Percentiles rank a stretch among this genome's conserved stretches.
phyloP scores from a whole-genome alignment of 1,140 invertebrate species.

The Hirudo medicinalis region DNA sequence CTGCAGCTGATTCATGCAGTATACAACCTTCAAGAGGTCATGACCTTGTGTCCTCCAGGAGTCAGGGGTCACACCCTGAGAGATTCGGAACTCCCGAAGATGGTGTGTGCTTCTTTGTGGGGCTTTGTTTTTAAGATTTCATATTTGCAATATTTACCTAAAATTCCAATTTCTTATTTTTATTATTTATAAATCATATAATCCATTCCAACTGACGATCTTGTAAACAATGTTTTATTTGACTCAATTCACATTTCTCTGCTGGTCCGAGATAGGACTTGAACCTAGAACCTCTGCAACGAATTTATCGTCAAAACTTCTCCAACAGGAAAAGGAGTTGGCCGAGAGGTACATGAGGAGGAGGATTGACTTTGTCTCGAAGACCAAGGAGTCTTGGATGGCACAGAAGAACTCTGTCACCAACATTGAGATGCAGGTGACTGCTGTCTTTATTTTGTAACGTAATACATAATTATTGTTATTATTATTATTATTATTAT shows the following conservation, averaged over 20 bases:
- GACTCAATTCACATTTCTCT: too few species aligned
- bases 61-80: slow-evolving; percentile 45
- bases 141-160: too few species aligned
- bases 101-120: slow-evolving; percentile 27
- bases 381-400: slow-evolving; percentile 27
- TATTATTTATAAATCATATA: too few species aligned
- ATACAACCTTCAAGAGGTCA: slow-evolving; percentile 51
- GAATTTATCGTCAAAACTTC: neutral
- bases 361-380: slow-evolving; percentile 31
- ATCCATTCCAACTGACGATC: neutral
- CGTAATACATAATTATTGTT: too few species aligned
- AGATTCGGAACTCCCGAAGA: slow-evolving; percentile 43
- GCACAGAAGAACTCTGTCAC: slow-evolving; percentile 24
- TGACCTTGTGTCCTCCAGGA: slow-evolving; percentile 27
- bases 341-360: slow-evolving; percentile 52
- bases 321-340: slow-evolving; percentile 40
- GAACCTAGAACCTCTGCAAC: too few species aligned
- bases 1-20: slow-evolving; percentile 55
- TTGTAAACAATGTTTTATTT: neutral
- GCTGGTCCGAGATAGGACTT: too few species aligned
- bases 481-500: too few species aligned
- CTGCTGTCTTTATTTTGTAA: too few species aligned
- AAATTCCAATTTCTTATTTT: too few species aligned
- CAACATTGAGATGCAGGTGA: slow-evolving; percentile 30
- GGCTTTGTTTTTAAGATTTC: too few species aligned